Percentiles rank a stretch among this genome's conserved stretches.
phyloP scores from a whole-genome alignment of 2,797 vertebrate species.

The Pelochelys cantorii region DNA sequence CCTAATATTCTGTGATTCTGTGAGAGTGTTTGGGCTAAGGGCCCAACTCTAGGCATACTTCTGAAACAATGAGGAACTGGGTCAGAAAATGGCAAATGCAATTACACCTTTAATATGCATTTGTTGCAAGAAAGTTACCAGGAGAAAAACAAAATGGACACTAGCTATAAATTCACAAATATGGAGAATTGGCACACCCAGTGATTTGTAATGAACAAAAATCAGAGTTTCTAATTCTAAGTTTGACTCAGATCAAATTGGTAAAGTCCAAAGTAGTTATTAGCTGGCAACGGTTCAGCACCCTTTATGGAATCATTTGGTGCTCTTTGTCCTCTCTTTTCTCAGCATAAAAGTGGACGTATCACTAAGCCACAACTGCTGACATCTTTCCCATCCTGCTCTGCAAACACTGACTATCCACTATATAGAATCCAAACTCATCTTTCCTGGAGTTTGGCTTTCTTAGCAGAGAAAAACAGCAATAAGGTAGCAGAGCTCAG shows the following conservation, averaged over 20 bases:
- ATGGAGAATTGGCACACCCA: background rate
- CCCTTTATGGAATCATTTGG: background rate
- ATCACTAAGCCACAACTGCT: background rate
- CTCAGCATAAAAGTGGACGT: background rate
- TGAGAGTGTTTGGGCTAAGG: background rate
- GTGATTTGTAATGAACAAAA: background rate
- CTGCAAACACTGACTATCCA: background rate
- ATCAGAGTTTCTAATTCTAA: background rate
- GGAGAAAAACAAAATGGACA: background rate
- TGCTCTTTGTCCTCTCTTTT: background rate
- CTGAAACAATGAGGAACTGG: background rate
- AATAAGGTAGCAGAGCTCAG: background rate
- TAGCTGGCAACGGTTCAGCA: background rate
- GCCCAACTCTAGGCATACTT: background rate
- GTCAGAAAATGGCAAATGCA: background rate
- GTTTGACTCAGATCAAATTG: background rate
- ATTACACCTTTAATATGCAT: background rate
- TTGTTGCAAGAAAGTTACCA: background rate
- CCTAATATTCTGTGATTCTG: too few species aligned
- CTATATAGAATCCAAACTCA: background rate
- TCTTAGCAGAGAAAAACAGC: background rate
- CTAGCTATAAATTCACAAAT: background rate
- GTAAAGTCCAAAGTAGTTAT: background rate
- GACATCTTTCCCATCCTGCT: background rate
- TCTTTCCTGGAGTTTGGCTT: background rate